These are phyloP conservation scores for Narcine bancroftii DNA, from an alignment of 2,113 vertebrate species.

Conservation along the genomic window DNA sequence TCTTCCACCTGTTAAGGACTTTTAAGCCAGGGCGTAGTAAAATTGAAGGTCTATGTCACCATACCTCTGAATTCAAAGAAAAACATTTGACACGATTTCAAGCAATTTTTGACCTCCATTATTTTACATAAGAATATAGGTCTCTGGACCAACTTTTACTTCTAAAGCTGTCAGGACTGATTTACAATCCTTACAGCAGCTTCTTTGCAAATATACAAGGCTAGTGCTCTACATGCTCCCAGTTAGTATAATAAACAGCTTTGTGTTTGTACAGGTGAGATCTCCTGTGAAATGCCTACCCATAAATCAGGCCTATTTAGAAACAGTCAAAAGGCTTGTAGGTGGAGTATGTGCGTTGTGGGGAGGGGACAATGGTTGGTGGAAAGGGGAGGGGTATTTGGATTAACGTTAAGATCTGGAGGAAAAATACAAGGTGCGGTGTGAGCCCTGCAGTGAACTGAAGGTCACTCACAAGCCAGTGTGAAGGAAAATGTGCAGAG, in stretches of 20 bases:
- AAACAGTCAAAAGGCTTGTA: slow-evolving; percentile 37
- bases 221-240: slow-evolving; percentile 60
- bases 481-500: slow-evolving; percentile 49
- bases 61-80: not conserved
- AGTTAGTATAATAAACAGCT: slow-evolving; percentile 75
- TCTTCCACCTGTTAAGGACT: not conserved
- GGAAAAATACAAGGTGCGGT: slow-evolving; percentile 50
- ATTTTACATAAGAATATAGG: not conserved
- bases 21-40: not conserved
- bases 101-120: not conserved
- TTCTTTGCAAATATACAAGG: slow-evolving; percentile 59
- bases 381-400: slow-evolving; percentile 46
- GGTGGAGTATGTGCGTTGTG: no score
- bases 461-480: slow-evolving; percentile 60
- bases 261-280: slow-evolving; percentile 82
- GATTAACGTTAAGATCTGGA: slow-evolving; percentile 48
- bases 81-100: not conserved
- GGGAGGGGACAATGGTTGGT: no score
- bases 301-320: slow-evolving; percentile 69
- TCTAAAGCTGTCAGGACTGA: not conserved
- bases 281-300: slow-evolving; percentile 66
- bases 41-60: not conserved
- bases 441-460: slow-evolving; percentile 52
- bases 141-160: not conserved
- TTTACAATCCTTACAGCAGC: slow-evolving; percentile 47